These are phyloP conservation scores for Anableps anableps DNA, from an alignment of 2,797 vertebrate genomes.

Conservation along the genomic window DNA sequence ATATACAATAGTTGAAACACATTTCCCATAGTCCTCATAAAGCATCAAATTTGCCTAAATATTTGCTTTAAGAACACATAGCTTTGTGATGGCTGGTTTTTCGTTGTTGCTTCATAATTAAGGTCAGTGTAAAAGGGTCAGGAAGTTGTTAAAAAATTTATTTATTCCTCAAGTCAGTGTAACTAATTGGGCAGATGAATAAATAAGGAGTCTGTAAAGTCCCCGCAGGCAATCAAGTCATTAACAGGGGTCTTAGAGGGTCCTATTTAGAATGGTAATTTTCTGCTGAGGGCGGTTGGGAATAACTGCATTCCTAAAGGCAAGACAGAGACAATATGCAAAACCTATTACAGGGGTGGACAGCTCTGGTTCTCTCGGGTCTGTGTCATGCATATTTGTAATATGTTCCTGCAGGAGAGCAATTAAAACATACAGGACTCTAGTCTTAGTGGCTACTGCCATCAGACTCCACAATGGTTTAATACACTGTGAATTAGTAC, in stretches of 20 bases:
- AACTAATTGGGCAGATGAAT: constrained; percentile 33
- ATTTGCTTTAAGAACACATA: background rate
- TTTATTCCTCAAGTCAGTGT: constrained; percentile 14
- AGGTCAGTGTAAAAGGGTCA: background rate
- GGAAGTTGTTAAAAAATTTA: constrained; percentile 8
- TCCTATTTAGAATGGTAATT: constrained; percentile 45
- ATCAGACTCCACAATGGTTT: background rate
- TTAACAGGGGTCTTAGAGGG: constrained; percentile 22
- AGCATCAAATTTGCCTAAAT: background rate
- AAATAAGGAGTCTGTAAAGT: constrained; percentile 31
- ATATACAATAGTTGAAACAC: background rate
- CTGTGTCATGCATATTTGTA: background rate
- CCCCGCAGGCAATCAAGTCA: constrained; percentile 23
- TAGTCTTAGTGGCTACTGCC: background rate
- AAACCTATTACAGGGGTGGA: background rate
- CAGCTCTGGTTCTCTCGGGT: background rate
- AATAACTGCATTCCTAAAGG: constrained; percentile 45
- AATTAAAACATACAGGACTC: background rate
- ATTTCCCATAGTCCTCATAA: background rate
- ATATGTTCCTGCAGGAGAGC: background rate
- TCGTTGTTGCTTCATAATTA: background rate
- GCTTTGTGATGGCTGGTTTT: background rate
- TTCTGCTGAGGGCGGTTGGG: constrained; percentile 26
- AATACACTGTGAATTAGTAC: background rate
- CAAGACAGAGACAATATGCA: constrained; percentile 35